Evolutionary conservation across 1,140 invertebrate species (phyloP).

Genomic region (Aphidius ervi): DNA sequence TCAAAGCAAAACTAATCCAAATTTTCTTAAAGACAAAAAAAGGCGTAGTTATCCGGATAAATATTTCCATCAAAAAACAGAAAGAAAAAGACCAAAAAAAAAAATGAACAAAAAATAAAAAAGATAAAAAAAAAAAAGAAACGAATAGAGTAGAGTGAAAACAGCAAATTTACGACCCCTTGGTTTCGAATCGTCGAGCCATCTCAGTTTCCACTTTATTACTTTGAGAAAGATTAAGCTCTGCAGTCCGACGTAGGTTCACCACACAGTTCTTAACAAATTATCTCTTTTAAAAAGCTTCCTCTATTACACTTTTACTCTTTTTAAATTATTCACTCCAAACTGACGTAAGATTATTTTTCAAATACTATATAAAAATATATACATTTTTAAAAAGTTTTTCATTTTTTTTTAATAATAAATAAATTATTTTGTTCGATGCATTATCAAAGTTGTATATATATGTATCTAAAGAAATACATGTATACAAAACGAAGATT

Average conservation of each 20-base stretch:
- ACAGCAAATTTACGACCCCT: conserved; percentile 36
- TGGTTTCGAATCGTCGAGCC: conserved; percentile 32
- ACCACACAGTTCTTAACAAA: conserved; percentile 21
- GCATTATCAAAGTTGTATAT: too few species aligned
- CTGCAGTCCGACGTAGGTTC: conserved; percentile 17
- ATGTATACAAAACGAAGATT: conserved; percentile 7
- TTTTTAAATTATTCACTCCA: background rate
- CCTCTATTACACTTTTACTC: background rate
- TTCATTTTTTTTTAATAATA: too few species aligned
- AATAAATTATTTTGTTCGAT: too few species aligned
- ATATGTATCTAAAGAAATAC: background rate
- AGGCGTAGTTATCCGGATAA: too few species aligned
- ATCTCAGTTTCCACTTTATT: conserved; percentile 38
- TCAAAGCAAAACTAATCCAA: too few species aligned
- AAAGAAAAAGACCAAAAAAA: too few species aligned
- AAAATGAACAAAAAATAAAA: too few species aligned
- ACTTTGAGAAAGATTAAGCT: conserved; percentile 35
- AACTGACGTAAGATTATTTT: too few species aligned
- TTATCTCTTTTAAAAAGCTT: conserved; percentile 10
- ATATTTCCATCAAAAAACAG: too few species aligned
- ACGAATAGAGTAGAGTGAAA: conserved; percentile 11
- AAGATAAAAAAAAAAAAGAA: background rate
- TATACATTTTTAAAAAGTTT: too few species aligned
- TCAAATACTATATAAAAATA: too few species aligned
- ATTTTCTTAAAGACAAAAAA: too few species aligned